phyloP scores from a whole-genome alignment of 2,888 invertebrate genomes.

The Blastobasis lacticolella region DNA sequence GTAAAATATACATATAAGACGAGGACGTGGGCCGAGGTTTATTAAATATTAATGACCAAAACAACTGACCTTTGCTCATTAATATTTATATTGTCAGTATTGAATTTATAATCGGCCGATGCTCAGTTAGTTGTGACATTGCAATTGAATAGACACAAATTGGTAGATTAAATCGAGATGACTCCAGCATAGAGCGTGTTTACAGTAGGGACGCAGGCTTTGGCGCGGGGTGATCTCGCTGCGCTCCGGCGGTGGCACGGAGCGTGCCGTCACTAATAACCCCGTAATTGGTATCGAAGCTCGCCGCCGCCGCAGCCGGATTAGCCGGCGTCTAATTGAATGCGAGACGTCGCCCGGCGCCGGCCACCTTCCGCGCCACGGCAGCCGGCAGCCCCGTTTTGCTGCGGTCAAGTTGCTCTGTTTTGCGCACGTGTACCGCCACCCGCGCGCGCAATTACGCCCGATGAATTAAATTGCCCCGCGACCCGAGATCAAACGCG shows the following conservation, averaged over 20 bases:
- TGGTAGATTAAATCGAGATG: too few species aligned
- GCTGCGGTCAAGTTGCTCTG: constrained; percentile 64
- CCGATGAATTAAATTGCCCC: constrained; percentile 58
- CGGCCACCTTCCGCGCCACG: constrained; percentile 23
- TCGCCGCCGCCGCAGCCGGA: constrained; percentile 68
- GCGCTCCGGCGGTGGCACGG: constrained; percentile 30
- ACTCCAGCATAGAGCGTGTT: too few species aligned
- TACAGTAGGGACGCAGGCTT: not conserved
- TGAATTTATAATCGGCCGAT: too few species aligned
- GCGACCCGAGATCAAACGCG: constrained; percentile 52
- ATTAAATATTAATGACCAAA: too few species aligned
- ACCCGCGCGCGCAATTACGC: constrained; percentile 50
- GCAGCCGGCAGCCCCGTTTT: constrained; percentile 44
- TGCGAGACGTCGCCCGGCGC: constrained; percentile 58
- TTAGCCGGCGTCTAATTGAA: constrained; percentile 74
- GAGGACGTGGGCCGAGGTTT: too few species aligned
- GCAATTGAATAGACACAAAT: too few species aligned
- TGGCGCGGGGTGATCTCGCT: constrained; percentile 21
- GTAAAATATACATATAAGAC: too few species aligned
- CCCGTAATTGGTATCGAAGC: constrained; percentile 73
- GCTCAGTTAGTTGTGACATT: too few species aligned
- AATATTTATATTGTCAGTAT: too few species aligned
- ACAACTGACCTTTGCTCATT: too few species aligned
- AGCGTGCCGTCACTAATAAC: constrained; percentile 65
- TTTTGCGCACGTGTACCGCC: constrained; percentile 52